phyloP scores from a whole-genome alignment of 1,140 invertebrate species.

The Monochamus saltuarius region DNA sequence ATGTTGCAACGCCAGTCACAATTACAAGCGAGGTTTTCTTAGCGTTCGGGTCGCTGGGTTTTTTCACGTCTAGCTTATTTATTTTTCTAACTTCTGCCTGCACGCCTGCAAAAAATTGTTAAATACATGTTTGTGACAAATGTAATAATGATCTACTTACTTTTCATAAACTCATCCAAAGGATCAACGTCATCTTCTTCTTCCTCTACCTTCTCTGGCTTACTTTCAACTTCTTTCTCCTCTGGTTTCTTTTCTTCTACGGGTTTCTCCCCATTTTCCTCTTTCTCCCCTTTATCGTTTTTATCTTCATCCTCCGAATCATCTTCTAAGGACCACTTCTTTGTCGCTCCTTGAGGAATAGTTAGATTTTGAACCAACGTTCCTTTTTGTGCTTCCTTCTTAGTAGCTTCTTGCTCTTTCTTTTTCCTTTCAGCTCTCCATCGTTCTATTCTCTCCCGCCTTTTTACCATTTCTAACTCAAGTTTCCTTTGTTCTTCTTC shows the following conservation, averaged over 20 bases:
- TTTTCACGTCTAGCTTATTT: constrained; percentile 70
- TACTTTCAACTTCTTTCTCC: constrained; percentile 36
- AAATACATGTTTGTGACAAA: neutral
- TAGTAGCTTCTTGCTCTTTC: constrained; percentile 76
- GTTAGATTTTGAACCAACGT: constrained; percentile 57
- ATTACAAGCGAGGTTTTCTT: constrained; percentile 68
- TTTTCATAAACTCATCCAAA: constrained; percentile 48
- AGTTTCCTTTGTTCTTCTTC: constrained; percentile 86
- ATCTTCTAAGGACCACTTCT: constrained; percentile 92
- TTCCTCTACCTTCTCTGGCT: constrained; percentile 66
- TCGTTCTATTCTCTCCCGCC: constrained; percentile 89
- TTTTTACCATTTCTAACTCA: constrained; percentile 95
- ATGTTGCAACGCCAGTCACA: constrained; percentile 89
- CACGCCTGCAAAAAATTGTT: constrained; percentile 57
- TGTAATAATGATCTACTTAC: constrained; percentile 8
- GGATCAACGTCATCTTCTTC: constrained; percentile 56
- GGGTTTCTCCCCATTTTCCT: constrained; percentile 54
- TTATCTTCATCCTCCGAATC: constrained; percentile 76
- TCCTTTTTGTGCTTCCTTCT: constrained; percentile 69
- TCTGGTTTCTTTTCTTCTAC: constrained; percentile 44
- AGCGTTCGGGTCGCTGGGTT: constrained; percentile 45
- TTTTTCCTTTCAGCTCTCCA: constrained; percentile 88
- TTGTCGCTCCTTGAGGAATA: constrained; percentile 57
- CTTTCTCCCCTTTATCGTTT: constrained; percentile 55
- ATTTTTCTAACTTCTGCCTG: constrained; percentile 90